Evolutionary conservation across 2,113 vertebrate genomes (phyloP), one percentile per base, ranked within the genome.

Genomic region (Oncorhynchus clarkii): DNA sequence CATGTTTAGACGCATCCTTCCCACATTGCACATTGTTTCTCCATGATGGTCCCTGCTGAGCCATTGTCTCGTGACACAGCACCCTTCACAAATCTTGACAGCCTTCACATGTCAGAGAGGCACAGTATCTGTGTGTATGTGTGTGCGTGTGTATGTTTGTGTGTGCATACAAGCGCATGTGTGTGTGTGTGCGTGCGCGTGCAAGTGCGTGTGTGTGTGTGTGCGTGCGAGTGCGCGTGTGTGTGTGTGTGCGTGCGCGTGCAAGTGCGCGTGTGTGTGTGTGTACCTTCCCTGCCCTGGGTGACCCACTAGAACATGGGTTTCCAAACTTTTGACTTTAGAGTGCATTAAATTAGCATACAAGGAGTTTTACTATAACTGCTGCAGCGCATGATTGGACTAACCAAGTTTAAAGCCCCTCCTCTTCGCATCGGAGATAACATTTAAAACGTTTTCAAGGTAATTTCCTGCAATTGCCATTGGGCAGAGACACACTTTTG

Each of bases 1-100:
- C 3, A 16, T 18, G 1, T 54, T 54, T 16, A 11, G 68, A 22
- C 11, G 6, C 8, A 22, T 31, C n/a, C 68, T 70, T 45, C 39
- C 34, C 68, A 70, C 68, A 70, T 51, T 70, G 68, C 45, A 70
- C 45, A 70, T 70, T 70, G 68, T 70, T 49, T 70, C 39, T 70
- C 24, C 4, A 9, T n/a, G 34, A 39, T 29, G 4, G 34, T 8
- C 20, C 39, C 45, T 22, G 49, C 27, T 29, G 48, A 48, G 39
- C 9, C 22, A 49, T 48, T 70, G 68, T 48, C 18, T 48, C n/a
- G 5, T 31, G n/a, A 62, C n/a, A 9, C n/a, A 24, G 18, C n/a
- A 22, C n/a, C 20, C n/a, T 9, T 62, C 18, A 62, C 59, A 8
- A 8, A 20, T 16, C 16, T 18, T 39, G 26, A 31, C 27, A 67